Evolutionary conservation across 2,797 vertebrate genomes (phyloP), one percentile per base, ranked within the genome.

Genomic region (Spea hammondii): DNA sequence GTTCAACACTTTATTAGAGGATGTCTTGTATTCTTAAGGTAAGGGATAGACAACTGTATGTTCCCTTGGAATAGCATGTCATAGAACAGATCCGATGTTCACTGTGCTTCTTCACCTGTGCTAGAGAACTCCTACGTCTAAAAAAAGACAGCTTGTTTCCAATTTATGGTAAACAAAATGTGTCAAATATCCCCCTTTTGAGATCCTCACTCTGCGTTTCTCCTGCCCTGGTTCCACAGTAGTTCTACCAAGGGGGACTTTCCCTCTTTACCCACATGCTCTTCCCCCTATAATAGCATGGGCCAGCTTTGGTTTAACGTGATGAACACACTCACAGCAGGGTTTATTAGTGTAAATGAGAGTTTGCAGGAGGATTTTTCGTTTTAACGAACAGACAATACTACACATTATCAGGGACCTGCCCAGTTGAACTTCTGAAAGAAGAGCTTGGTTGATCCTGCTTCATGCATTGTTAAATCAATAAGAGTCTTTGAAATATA

Each of bases 1-100:
- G 4, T 83, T 84, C 68, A 83, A n/a, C 77, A 45, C 82, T 79
- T 80, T 70, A 70, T 81, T 80, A 78, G 83, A 81, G 47, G 46
- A 57, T 85, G 50, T 84, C 74, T 82, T 79, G 9, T 83, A 70
- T 83, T 72, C 10, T 59, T 66, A 83, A 82, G 78, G 62, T 79
- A 72, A 82, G 76, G 79, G 71, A 7, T 72, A 76, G 80, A 62
- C 7, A 6, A 45, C 59, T 64, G 13, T 75, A 0, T 79, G 3
- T 66, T 82, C 45, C 54, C 78, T 13, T 83, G 80, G 72, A 83
- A 82, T 57, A 73, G 53, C 49, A 48, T 77, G 78, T 62, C n/a
- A 4, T 72, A 80, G 70, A 82, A 55, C 78, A 83, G 77, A 85
- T 65, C 48, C 65, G 11, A 6, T 75, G 32, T 45, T 5, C 8